Percentiles rank a stretch among this genome's conserved stretches.
Evolutionary conservation across 1,140 invertebrate genomes (phyloP).

Genomic region (Myzus persicae): DNA sequence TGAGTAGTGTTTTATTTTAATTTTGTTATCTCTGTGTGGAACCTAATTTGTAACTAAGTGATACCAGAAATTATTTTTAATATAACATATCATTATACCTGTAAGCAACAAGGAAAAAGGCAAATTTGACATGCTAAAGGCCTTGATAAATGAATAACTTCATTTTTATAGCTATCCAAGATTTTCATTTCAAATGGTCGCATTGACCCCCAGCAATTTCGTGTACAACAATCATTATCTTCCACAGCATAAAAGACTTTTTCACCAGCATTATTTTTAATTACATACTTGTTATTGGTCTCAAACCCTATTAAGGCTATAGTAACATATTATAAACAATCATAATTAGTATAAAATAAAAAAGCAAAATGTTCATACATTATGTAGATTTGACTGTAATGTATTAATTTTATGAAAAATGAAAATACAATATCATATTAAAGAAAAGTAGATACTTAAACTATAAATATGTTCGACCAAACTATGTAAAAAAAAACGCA

Average conservation of each 20-base stretch:
- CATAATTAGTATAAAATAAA: not conserved
- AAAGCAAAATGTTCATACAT: not conserved
- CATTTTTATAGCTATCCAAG: constrained; percentile 77
- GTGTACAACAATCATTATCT: constrained; percentile 79
- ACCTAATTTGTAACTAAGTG: constrained; percentile 46
- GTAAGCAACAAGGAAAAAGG: constrained; percentile 85
- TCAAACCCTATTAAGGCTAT: constrained; percentile 84
- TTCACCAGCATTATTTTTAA: constrained; percentile 80
- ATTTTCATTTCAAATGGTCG: constrained; percentile 88
- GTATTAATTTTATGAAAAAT: too few relatives aligned
- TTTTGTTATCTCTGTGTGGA: not conserved
- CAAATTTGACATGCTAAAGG: constrained; percentile 81
- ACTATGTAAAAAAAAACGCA: too few relatives aligned
- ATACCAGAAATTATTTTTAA: not conserved
- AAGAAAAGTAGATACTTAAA: too few relatives aligned
- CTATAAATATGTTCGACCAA: too few relatives aligned
- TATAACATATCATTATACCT: constrained; percentile 67
- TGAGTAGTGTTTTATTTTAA: not conserved
- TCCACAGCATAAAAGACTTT: constrained; percentile 86
- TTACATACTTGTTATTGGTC: constrained; percentile 87
- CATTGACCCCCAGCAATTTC: constrained; percentile 79
- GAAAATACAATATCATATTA: too few relatives aligned
- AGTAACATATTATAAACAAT: constrained; percentile 60
- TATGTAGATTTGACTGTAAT: too few relatives aligned
- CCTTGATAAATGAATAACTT: constrained; percentile 77